A percentile compares a stretch with the other conserved stretches of the same genome.
phyloP scores from a whole-genome alignment of 1,140 invertebrate genomes.

The Chironomus tepperi region DNA sequence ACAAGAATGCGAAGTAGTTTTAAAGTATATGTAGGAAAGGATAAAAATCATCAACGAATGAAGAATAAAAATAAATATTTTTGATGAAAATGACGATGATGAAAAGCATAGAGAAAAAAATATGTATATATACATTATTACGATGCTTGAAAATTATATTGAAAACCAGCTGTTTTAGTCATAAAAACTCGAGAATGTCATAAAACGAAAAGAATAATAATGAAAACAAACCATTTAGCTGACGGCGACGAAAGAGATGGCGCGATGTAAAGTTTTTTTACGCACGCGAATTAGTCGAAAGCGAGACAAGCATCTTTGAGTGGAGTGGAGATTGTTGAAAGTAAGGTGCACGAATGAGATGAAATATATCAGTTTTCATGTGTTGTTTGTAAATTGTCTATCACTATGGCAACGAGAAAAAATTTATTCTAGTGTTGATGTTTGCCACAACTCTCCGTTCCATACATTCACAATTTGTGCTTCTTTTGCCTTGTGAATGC shows the following conservation, averaged over 20 bases:
- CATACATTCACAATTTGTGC: too few relatives aligned
- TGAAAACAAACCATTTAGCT: slow-evolving; percentile 24
- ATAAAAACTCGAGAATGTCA: slow-evolving; percentile 16
- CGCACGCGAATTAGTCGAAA: slow-evolving; percentile 18
- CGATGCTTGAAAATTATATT: neutral
- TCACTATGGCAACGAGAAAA: slow-evolving; percentile 18
- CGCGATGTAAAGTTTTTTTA: slow-evolving; percentile 9
- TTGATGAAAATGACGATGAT: slow-evolving; percentile 20
- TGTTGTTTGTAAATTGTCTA: slow-evolving; percentile 14
- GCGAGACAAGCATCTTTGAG: slow-evolving; percentile 15
- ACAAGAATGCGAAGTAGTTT: too few relatives aligned
- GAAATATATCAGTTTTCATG: slow-evolving; percentile 17
- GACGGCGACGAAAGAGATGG: slow-evolving; percentile 18
- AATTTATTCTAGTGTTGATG: neutral
- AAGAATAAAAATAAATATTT: neutral
- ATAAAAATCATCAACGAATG: neutral
- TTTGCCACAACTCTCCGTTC: neutral
- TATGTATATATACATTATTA: neutral
- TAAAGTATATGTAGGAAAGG: neutral
- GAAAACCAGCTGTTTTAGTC: slow-evolving; percentile 23
- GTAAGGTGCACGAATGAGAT: slow-evolving; percentile 23
- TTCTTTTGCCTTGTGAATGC: neutral
- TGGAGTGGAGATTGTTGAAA: slow-evolving; percentile 16
- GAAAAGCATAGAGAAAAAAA: neutral
- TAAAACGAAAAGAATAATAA: slow-evolving; percentile 23